Base-by-base conservation (phyloP, 2,888 invertebrate species). In the Drosophila algonquin region DNA sequence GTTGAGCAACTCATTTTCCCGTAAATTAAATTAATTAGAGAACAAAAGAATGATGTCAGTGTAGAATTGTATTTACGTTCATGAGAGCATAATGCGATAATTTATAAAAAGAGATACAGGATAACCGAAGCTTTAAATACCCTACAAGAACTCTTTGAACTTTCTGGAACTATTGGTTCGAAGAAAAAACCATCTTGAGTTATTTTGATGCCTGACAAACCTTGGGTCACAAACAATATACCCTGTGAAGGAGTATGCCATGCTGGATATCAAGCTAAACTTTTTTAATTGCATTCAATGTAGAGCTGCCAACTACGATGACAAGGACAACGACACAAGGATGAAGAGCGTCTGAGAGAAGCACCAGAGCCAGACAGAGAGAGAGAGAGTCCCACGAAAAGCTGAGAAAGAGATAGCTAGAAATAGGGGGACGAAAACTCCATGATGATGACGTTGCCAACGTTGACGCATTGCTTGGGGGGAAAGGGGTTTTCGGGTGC, bases 11-110 rank as follows among this genome's bases (percentile, higher is more conserved):
- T 86, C 73, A 76, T 87, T 87, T 89, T 89, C 76, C 81, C 81
- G 77, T 86, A 88, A 89, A 89, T 87, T 87, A 74, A 88, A 77
- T 86, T 86, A 86, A 87, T 89, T 88, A 80, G 71, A 80, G 73
- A 72, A 63, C 72, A 27, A 57, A 69, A 57, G 55, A 70, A 44
- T 30, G 61, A 24, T 24, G 24, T 53, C 45, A 46, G 51, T 44
- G 51, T 21, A 45, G 32, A 21, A 60, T 16, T 35, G 35, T 35
- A 35, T 35, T 35, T 12, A 10, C 12, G 35, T 35, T 14, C 40
- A 40, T 40, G 40, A 40, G 40, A 40, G 40, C 40, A 40, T 40
- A 40, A 40, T n/a, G 6, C 6, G 40, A 40, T 14, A 40, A 14
- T 6, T 14, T 40, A 40, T 2, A 44, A 56, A 60, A 71, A 54